A percentile compares a stretch with the other conserved stretches of the same genome.
These are phyloP conservation scores for Protomyctophum bolini DNA, from an alignment of 2,113 vertebrate species.

Conservation along the genomic window DNA sequence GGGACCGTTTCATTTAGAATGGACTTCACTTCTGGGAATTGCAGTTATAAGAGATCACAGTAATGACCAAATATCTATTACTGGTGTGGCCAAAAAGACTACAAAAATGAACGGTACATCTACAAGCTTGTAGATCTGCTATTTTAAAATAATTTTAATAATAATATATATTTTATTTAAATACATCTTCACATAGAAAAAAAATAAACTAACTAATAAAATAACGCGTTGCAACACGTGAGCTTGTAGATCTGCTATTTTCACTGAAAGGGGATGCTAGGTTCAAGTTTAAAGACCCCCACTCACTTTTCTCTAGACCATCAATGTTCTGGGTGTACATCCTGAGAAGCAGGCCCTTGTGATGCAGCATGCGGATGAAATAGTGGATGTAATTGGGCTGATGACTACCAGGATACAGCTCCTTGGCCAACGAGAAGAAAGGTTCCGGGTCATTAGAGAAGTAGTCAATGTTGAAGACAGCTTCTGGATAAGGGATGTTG, in stretches of 20 bases:
- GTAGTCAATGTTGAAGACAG: conserved; percentile 79
- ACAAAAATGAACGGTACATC: neutral
- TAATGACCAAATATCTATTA: no score
- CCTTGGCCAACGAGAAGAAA: conserved; percentile 80
- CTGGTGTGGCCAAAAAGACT: neutral
- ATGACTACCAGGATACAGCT: conserved; percentile 77
- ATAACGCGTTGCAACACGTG: no score
- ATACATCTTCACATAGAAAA: no score
- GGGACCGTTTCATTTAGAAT: no score
- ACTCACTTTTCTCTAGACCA: conserved; percentile 80
- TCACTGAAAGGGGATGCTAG: neutral
- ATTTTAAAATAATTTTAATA: neutral
- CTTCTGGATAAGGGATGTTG: conserved; percentile 79
- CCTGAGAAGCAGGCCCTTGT: conserved; percentile 80
- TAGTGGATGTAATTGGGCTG: conserved; percentile 73
- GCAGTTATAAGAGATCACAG: no score
- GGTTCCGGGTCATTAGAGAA: conserved; percentile 75
- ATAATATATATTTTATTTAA: no score
- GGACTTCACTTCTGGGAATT: no score
- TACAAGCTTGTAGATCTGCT: no score
- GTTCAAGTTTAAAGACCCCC: neutral
- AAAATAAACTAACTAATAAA: no score
- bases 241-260: no score
- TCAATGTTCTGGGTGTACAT: conserved; percentile 87
- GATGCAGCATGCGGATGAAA: conserved; percentile 76